phyloP scores from a whole-genome alignment of 1,140 invertebrate species.

The Hormaphis cornu region DNA sequence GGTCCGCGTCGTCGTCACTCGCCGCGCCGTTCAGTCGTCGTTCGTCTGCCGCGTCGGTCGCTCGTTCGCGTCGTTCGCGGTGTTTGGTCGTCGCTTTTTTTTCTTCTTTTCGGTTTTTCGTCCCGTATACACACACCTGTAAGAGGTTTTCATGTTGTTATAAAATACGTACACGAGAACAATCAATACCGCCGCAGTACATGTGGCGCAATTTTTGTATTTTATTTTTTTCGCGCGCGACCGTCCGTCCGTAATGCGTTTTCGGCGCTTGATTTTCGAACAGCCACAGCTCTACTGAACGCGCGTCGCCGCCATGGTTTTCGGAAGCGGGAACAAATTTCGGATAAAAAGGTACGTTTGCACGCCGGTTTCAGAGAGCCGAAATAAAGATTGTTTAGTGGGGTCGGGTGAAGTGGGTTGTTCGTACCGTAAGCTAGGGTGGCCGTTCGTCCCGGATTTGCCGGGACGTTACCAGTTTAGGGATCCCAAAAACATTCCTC shows the following conservation, averaged over 20 bases:
- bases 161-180: no score
- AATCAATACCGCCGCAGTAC: no score
- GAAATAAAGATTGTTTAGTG: no score
- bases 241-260: not conserved
- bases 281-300: constrained; percentile 31
- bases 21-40: not conserved
- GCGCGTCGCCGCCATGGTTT: constrained; percentile 47
- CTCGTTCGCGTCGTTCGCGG: constrained; percentile 35
- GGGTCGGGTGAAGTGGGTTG: no score
- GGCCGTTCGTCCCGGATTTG: no score
- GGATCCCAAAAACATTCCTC: no score
- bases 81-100: constrained; percentile 26
- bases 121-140: no score
- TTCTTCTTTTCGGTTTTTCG: constrained; percentile 22
- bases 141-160: no score
- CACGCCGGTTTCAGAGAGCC: not conserved
- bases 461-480: no score
- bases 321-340: constrained; percentile 53
- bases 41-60: not conserved
- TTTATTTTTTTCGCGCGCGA: not conserved
- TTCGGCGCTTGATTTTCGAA: constrained; percentile 37
- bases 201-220: no score
- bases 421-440: no score
- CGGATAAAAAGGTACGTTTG: constrained; percentile 48
- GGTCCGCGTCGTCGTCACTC: not conserved